Evolutionary conservation across 2,113 vertebrate genomes (phyloP).

Genomic region (Dipodomys merriami): DNA sequence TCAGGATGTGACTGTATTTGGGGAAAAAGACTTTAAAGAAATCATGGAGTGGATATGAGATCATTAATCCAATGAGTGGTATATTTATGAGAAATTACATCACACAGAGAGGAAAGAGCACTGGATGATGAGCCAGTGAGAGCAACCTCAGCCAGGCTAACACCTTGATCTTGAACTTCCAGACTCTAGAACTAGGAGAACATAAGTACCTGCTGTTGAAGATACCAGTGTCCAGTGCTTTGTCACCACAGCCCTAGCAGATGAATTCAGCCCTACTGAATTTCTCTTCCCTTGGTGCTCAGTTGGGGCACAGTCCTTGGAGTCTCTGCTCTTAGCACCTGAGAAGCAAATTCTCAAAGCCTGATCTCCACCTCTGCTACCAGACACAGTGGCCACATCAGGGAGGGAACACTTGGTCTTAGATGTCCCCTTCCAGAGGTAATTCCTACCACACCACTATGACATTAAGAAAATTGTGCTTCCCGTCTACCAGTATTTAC

Average conservation of each 20-base stretch:
- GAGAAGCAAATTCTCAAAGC: not conserved
- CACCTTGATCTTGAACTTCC: not conserved
- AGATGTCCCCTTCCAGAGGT: no score
- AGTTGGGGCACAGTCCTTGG: accelerated
- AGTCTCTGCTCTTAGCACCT: accelerated
- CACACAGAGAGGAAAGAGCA: not conserved
- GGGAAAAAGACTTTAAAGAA: not conserved
- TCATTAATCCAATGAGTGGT: not conserved
- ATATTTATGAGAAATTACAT: no score
- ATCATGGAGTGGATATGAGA: not conserved
- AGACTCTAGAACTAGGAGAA: not conserved
- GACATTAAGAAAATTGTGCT: accelerated
- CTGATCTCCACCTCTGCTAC: not conserved
- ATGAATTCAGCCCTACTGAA: not conserved
- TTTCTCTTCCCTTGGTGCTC: not conserved
- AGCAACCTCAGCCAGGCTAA: not conserved
- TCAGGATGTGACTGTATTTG: not conserved
- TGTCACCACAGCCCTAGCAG: no score
- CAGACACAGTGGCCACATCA: not conserved
- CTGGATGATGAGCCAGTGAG: not conserved
- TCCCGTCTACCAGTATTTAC: not conserved
- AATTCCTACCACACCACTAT: not conserved
- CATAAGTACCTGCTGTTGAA: not conserved
- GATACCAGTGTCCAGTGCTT: not conserved
- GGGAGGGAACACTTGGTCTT: not conserved